A percentile compares a stretch with the other conserved stretches of the same genome.
phyloP scores from a whole-genome alignment of 2,888 invertebrate genomes.

The Ophioninae sp. region DNA sequence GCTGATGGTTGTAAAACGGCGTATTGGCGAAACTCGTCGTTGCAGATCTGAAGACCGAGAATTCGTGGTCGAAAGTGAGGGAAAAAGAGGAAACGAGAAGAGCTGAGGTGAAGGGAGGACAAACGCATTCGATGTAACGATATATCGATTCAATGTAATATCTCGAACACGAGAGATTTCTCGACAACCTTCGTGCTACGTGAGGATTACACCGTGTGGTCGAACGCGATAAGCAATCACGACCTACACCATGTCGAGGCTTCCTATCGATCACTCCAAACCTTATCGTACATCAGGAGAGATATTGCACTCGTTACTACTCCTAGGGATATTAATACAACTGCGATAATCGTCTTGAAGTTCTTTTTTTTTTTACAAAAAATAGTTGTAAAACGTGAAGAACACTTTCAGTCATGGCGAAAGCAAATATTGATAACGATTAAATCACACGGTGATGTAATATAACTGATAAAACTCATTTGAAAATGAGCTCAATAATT shows the following conservation, averaged over 20 bases:
- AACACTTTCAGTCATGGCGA: not conserved
- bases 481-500: too few relatives aligned
- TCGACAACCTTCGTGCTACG: constrained; percentile 56
- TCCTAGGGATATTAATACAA: not conserved
- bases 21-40: not conserved
- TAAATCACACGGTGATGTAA: not conserved
- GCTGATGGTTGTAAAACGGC: not conserved
- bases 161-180: constrained; percentile 51
- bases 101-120: constrained; percentile 18
- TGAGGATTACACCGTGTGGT: constrained; percentile 49
- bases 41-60: not conserved
- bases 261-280: constrained; percentile 32
- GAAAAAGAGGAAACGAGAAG: not conserved
- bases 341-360: constrained; percentile 10
- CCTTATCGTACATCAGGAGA: constrained; percentile 1
- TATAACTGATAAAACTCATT: not conserved
- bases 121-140: constrained; percentile 58
- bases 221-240: constrained; percentile 45
- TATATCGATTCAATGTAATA: constrained; percentile 63
- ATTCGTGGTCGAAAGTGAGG: constrained; percentile 5
- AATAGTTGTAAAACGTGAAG: not conserved
- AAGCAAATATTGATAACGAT: not conserved
- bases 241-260: constrained; percentile 19
- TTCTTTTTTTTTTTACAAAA: not conserved
- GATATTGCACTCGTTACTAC: constrained; percentile 43